Evolutionary conservation across 2,113 vertebrate species (phyloP), one percentile per base, ranked within the genome.

Genomic region (Dromiciops gliroides): DNA sequence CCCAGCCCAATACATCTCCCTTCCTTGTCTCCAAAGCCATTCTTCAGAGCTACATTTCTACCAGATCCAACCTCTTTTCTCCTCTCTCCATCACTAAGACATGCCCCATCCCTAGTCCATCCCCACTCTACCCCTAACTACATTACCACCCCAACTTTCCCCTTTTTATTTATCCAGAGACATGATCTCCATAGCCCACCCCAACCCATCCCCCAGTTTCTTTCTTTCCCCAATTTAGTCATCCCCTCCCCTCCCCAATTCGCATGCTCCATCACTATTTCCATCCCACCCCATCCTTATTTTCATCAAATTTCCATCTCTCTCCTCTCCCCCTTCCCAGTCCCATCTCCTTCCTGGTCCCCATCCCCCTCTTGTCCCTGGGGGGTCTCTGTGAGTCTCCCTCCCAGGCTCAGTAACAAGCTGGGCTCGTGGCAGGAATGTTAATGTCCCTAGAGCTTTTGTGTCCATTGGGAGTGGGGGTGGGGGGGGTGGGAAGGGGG

Each of bases 361-460:
- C 94, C 90, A 88, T 90, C 97, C 96, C 96, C 96, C 67, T 97
- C 97, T 97, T 96, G 95, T 94, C 97, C 95, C 97, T 53, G 96
- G 97, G 96, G 98, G 97, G 96, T 98, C 67, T 83, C 67, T 83
- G 67, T 83, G 67, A 7, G n/a, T 44, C 67, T 83, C 67, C 67
- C 67, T 83, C 67, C 67, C 67, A 44, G 67, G n/a, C 19, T 83
- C 97, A 97, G 98, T 97, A 97, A 98, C 95, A 96, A 95, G 97
- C 96, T 67, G 97, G 26, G 92, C 60, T 92, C 90, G 97, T 97
- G 97, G 95, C 95, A 95, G 48, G 98, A 98, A 98, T 98, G 97
- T 97, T 96, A 97, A 98, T 97, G 94, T 94, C 92, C 88, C 83
- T 26, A 67, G 56, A 96, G 97, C 96, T 96, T 97, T 98, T 98